Evolutionary conservation across 2,888 invertebrate genomes (phyloP), one percentile per base, ranked within the genome.

Genomic region (Tromatobia lineatoria): DNA sequence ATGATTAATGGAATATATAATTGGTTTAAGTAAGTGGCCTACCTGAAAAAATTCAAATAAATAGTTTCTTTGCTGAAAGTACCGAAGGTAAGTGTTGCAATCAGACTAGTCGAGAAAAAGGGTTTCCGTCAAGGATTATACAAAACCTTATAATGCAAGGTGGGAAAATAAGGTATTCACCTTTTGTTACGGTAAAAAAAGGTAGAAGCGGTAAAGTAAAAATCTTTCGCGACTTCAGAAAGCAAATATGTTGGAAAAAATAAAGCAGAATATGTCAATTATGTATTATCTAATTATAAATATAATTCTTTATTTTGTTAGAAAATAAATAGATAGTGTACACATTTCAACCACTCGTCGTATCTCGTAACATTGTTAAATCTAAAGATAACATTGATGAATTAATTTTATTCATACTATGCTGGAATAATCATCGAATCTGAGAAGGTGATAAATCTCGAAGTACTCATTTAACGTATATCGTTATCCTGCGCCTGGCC

Each of bases 321-420:
- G 0, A 42, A 6, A 61, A n/a, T n/a, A 8, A 25, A n/a, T 61
- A 10, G n/a, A 29, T 4, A 15, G n/a, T 29, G 11, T 15, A 6
- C 15, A 73, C 25, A 29, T 45, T 45, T 25, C 13, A 73, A 73
- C 8, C 15, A 29, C 11, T n/a, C 7, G 54, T 6, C 4, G 6
- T 25, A 25, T 42, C n/a, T 23, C 29, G 29, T 34, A 13, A 38
- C 25, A 15, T 25, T 64, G 18, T 64, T 45, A 3, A 64, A 34
- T 54, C 34, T 10, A 13, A 10, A 66, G 38, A 29, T 20, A 13
- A 71, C 42, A n/a, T 52, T 18, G 29, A 34, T 11, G 23, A 20
- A 34, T 20, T 50, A 6, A 3, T 57, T 80, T 15, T 18, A 80
- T 73, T 57, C 20, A 34, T 50, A 18, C 11, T 71, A n/a, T 67